Evolutionary conservation across 2,113 vertebrate genomes (phyloP), one percentile per base, ranked within the genome.

Genomic region (Sinocyclocheilus grahami): DNA sequence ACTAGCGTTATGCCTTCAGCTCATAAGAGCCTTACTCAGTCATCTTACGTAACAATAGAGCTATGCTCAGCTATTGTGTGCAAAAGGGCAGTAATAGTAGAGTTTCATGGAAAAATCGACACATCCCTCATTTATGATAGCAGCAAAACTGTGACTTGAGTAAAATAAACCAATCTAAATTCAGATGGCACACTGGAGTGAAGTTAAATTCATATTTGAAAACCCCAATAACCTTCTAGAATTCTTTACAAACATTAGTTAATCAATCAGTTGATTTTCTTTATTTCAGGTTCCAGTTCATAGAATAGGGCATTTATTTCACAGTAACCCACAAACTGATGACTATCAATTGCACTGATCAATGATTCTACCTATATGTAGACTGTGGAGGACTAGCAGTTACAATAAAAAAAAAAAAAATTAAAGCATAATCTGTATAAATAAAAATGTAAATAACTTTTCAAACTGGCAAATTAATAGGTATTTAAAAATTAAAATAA

Each of bases 1-100:
- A n/a, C n/a, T n/a, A n/a, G n/a, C n/a, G n/a, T 86, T 85, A 91
- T 91, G 85, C 91, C 90, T 86, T 91, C 87, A 87, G 89, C 89
- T 33, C 85, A 78, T 87, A 88, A 63, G 90, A 90, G 87, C 86
- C 87, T 82, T 82, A 86, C 86, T 92, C 88, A 62, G 84, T 93
- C 91, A 91, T 90, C 86, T 88, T 89, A 85, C 88, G 88, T 30
- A 84, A 90, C 85, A 89, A 79, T 30, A 72, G 39, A 88, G 84
- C 30, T 62, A 60, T 71, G 85, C 89, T 55, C 77, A 24, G 69
- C 80, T 84, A 76, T 86, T 51, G 33, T 83, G 27, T 48, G 46
- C 7, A 84, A 85, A 88, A 89, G 86, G 88, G 87, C 91, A 84
- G 63, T 76, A 85, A 85, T 88, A 87, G 84, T 67, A 89, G 88